A percentile compares a stretch with the other conserved stretches of the same genome.
These are phyloP conservation scores for Willowsia nigromaculata DNA, from an alignment of 2,888 invertebrate species.

Conservation along the genomic window DNA sequence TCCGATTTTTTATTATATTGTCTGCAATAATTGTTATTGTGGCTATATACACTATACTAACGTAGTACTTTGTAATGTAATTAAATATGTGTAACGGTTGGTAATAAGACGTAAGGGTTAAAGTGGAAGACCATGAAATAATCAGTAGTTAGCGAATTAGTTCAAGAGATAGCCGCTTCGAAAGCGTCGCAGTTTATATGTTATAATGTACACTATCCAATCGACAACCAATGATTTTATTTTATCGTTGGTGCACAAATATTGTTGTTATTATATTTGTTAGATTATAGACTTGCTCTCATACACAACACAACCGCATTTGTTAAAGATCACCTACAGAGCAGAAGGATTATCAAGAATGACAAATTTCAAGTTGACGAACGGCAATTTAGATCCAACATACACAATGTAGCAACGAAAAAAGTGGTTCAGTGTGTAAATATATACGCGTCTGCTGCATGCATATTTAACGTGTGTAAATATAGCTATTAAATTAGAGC, in stretches of 20 bases:
- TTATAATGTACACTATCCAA: no score
- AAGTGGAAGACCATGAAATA: conserved; percentile 44
- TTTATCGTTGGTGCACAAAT: neutral
- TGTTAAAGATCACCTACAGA: conserved; percentile 5
- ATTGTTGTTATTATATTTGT: conserved; percentile 23
- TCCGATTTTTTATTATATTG: neutral
- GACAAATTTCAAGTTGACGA: neutral
- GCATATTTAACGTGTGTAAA: neutral
- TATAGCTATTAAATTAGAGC: neutral
- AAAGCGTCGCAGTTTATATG: neutral
- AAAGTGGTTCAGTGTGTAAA: conserved; percentile 25
- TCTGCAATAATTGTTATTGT: no score
- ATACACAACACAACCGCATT: neutral
- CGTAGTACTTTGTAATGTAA: no score
- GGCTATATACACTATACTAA: no score
- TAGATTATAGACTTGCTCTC: conserved; percentile 14
- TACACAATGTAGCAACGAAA: neutral
- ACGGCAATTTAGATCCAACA: neutral
- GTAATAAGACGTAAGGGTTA: conserved; percentile 14
- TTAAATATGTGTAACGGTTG: no score
- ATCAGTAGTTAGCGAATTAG: neutral
- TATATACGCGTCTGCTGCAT: neutral
- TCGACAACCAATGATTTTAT: conserved; percentile 4
- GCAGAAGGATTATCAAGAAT: neutral
- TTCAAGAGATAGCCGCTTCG: neutral